A percentile compares a stretch with the other conserved stretches of the same genome.
Evolutionary conservation across 2,797 vertebrate species (phyloP).

Genomic region (Centropyge bicolor): DNA sequence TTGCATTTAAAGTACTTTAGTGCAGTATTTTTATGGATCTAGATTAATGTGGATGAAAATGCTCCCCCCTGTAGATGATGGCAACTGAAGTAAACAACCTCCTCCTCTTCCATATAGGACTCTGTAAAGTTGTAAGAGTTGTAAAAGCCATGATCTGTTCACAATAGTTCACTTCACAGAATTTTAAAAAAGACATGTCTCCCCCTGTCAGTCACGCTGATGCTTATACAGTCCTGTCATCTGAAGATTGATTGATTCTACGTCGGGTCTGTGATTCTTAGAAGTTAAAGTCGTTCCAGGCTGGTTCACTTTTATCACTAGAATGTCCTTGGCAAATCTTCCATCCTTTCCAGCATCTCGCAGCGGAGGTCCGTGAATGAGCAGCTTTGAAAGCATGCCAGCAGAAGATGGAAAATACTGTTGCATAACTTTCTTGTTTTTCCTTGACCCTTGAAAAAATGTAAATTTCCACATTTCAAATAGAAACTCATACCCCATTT

Average conservation of each 20-base stretch:
- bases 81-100: background rate
- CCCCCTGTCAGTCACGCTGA: background rate
- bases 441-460: constrained; percentile 26
- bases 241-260: constrained; percentile 34
- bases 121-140: background rate
- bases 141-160: constrained; percentile 1
- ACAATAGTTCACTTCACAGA: constrained; percentile 9
- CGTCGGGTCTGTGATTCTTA: constrained; percentile 28
- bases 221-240: constrained; percentile 23
- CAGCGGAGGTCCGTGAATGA: constrained; percentile 47
- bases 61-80: background rate
- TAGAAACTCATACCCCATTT: background rate
- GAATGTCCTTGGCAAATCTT: constrained; percentile 72
- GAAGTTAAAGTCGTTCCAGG: constrained; percentile 44
- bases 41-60: background rate
- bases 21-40: background rate
- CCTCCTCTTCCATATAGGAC: background rate
- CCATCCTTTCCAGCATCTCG: constrained; percentile 68
- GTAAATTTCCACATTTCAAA: constrained; percentile 17
- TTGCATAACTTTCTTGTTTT: constrained; percentile 55
- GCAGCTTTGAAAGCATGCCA: constrained; percentile 59
- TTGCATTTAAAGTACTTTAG: background rate
- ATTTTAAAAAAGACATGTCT: background rate
- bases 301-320: constrained; percentile 68
- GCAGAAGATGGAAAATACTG: constrained; percentile 63